Percentiles rank a stretch among this genome's conserved stretches.
phyloP scores from a whole-genome alignment of 2,113 vertebrate genomes.

The Hyla sarda region DNA sequence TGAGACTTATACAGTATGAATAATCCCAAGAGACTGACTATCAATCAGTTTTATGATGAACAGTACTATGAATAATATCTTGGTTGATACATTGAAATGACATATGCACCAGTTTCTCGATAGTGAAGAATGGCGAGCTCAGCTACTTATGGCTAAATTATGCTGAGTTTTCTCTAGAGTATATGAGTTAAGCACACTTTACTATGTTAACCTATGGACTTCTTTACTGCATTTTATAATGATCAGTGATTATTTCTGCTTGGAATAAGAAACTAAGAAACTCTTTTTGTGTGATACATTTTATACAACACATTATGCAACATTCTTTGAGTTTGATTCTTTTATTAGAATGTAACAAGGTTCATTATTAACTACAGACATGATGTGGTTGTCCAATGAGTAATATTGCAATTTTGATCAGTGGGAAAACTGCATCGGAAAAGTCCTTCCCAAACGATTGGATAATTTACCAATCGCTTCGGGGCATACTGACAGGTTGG shows the following conservation, averaged over 20 bases:
- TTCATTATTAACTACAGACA: neutral
- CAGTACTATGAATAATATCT: neutral
- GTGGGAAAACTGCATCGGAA: too few relatives aligned
- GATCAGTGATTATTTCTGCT: neutral
- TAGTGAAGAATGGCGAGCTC: neutral
- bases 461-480: too few relatives aligned
- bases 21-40: neutral
- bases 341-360: neutral
- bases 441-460: too few relatives aligned
- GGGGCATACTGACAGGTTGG: too few relatives aligned
- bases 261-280: neutral
- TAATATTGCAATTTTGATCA: too few relatives aligned
- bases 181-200: neutral
- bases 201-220: slow-evolving; percentile 13
- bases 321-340: neutral
- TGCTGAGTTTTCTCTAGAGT: neutral
- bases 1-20: too few relatives aligned
- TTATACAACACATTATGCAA: too few relatives aligned
- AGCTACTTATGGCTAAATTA: slow-evolving; percentile 9
- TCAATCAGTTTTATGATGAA: slow-evolving; percentile 3
- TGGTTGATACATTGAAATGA: neutral
- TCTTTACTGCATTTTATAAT: neutral
- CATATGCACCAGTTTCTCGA: neutral
- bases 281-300: neutral
- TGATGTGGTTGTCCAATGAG: too few relatives aligned